phyloP scores from a whole-genome alignment of 2,888 invertebrate species.

The Drosophila demipolita region DNA sequence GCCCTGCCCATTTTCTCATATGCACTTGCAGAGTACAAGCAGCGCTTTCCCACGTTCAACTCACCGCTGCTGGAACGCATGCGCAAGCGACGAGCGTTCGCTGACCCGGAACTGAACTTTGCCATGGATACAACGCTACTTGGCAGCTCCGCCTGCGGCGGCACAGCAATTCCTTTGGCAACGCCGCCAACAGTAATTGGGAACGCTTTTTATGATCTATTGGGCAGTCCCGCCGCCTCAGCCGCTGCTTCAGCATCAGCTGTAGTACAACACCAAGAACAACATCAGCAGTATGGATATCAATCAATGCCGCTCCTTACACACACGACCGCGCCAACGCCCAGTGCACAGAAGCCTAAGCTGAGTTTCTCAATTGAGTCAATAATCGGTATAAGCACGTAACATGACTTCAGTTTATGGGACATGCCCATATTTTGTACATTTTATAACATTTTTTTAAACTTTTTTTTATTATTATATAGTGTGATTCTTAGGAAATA shows the following conservation, averaged over 20 bases:
- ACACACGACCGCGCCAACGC: slow-evolving; percentile 33
- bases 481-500: slow-evolving; percentile 43
- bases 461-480: slow-evolving; percentile 34
- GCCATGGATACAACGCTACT: slow-evolving; percentile 81
- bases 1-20: slow-evolving; percentile 24
- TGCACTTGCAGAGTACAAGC: slow-evolving; percentile 79
- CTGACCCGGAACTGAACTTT: slow-evolving; percentile 85
- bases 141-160: slow-evolving; percentile 43
- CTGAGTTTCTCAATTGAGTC: slow-evolving; percentile 88
- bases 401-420: slow-evolving; percentile 3
- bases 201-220: slow-evolving; percentile 46
- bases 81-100: slow-evolving; percentile 86
- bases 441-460: slow-evolving; percentile 26
- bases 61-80: slow-evolving; percentile 84
- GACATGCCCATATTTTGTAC: slow-evolving; percentile 16
- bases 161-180: slow-evolving; percentile 45
- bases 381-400: slow-evolving; percentile 87
- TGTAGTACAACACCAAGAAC: slow-evolving; percentile 29
- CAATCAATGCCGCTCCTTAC: slow-evolving; percentile 54
- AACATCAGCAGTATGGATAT: slow-evolving; percentile 44
- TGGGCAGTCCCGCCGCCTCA: slow-evolving; percentile 47
- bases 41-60: slow-evolving; percentile 81
- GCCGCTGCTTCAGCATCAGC: slow-evolving; percentile 29
- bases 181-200: slow-evolving; percentile 37
- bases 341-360: slow-evolving; percentile 73